Conservation (phyloP, 1,140 invertebrate genomes). For the Hylaeus anthracinus region DNA sequence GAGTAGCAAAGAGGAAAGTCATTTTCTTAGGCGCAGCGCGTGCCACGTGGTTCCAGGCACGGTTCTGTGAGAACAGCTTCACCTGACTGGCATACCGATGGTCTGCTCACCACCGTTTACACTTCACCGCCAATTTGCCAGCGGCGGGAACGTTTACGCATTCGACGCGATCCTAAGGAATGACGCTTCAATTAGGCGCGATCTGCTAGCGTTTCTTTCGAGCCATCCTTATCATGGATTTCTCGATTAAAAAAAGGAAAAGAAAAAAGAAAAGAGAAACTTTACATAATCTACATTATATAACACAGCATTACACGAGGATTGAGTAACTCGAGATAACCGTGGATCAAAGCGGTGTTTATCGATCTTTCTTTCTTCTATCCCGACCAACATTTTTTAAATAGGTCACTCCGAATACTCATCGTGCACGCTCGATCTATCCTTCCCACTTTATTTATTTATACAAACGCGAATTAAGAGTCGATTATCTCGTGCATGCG, state of each 20-base stretch:
- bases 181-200: no score
- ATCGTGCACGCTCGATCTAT: no score
- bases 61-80: slow-evolving; percentile 73
- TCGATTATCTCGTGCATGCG: no score
- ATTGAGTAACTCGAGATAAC: background rate
- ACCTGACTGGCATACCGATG: slow-evolving; percentile 72
- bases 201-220: background rate
- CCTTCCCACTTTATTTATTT: no score
- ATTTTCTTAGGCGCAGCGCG: slow-evolving; percentile 64
- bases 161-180: background rate
- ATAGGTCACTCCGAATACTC: no score
- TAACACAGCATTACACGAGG: background rate
- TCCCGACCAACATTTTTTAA: no score
- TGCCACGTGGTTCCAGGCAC: slow-evolving; percentile 73
- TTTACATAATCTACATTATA: background rate
- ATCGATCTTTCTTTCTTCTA: no score
- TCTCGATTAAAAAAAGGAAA: background rate
- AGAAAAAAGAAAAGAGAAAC: no score
- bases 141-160: slow-evolving; percentile 26
- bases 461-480: no score
- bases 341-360: background rate
- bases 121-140: slow-evolving; percentile 14
- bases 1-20: slow-evolving; percentile 60
- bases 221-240: background rate
- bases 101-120: slow-evolving; percentile 42